Conservation (phyloP, 2,113 vertebrate genomes). For the Dromas ardeola region DNA sequence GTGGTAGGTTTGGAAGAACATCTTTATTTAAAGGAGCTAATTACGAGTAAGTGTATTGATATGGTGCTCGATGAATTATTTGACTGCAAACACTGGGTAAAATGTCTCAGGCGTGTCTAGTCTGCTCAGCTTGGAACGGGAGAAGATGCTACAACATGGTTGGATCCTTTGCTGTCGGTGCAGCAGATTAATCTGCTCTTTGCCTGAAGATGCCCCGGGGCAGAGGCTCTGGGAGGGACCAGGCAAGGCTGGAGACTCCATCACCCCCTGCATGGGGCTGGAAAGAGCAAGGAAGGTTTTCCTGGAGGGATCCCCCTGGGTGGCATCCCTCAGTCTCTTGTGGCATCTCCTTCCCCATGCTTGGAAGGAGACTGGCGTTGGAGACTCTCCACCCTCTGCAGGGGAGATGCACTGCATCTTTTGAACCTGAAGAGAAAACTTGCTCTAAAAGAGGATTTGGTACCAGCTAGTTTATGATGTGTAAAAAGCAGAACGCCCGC, state of each 20-base stretch:
- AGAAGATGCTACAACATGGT: not conserved
- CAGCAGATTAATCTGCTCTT: fast-evolving
- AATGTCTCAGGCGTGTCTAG: fast-evolving
- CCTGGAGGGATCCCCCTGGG: not conserved
- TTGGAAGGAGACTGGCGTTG: not conserved
- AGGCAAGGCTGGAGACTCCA: fast-evolving
- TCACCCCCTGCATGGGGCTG: fast-evolving
- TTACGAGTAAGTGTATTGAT: not conserved
- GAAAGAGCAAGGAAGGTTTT: too few relatives aligned
- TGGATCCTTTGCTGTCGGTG: not conserved
- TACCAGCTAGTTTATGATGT: not conserved
- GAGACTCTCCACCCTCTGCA: not conserved
- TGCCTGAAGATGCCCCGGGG: not conserved
- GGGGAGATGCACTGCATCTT: too few relatives aligned
- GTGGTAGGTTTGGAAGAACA: not conserved
- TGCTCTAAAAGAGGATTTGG: not conserved
- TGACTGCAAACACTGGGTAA: not conserved
- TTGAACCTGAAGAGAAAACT: not conserved
- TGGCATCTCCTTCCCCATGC: not conserved
- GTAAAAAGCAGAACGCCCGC: not conserved
- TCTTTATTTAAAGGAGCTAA: not conserved
- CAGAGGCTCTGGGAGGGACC: not conserved
- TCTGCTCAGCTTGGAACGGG: not conserved
- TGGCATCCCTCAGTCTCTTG: too few relatives aligned
- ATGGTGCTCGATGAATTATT: not conserved